A percentile compares a stretch with the other conserved stretches of the same genome.
Conservation (phyloP, 2,113 vertebrate genomes). For the Dissostichus mawsoni region DNA sequence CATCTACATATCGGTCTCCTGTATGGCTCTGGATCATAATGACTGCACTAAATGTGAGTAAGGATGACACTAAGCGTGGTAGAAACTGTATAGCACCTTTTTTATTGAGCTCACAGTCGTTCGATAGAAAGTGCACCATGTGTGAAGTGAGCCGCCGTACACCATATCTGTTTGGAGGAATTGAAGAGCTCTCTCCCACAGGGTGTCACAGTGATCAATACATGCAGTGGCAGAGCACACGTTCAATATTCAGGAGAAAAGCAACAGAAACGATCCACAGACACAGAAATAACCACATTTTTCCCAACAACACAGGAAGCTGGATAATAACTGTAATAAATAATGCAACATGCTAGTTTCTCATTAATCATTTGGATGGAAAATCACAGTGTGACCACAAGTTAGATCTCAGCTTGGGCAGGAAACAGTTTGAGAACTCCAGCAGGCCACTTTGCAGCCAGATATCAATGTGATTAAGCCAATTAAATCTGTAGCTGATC, state of each 20-base stretch:
- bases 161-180: neutral
- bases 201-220: neutral
- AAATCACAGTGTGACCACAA: neutral
- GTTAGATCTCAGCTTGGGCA: neutral
- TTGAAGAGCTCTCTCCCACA: neutral
- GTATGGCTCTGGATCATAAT: neutral
- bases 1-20: too few relatives aligned
- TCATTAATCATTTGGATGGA: neutral
- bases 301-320: neutral
- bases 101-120: neutral
- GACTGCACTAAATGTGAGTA: neutral
- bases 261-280: neutral
- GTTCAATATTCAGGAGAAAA: neutral
- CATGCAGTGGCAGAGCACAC: neutral
- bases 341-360: neutral
- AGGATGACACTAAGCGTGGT: neutral
- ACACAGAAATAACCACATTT: neutral
- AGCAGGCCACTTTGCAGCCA: neutral
- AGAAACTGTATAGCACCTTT: neutral
- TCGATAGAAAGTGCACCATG: neutral
- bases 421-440: neutral
- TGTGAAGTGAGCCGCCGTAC: neutral
- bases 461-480: neutral
- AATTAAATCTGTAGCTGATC: neutral
- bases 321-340: neutral